Evolutionary conservation across 2,797 vertebrate genomes (phyloP), one percentile per base, ranked within the genome.

Genomic region (Lepidocolaptes lacrymiger): DNA sequence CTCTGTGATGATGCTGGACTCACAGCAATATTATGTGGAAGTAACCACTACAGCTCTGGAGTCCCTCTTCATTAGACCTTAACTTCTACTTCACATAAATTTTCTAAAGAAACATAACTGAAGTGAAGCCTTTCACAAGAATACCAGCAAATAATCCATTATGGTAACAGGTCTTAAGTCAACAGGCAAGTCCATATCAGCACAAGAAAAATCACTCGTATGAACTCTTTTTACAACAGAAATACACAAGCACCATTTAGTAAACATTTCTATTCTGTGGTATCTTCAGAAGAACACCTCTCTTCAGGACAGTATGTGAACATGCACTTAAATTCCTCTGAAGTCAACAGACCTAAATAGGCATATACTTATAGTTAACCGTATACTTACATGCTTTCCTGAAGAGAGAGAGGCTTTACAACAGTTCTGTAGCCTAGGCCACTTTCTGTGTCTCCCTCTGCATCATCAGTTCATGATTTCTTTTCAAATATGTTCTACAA

Each of bases 181-280:
- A 76, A 69, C 19, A 79, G 43, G 32, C 75, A 92, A 43, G 52
- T 32, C 20, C 17, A 49, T 46, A 72, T 7, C 1, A 7, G 49
- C 82, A 89, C 85, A 91, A 92, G 73, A 95, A 97, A 95, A 95
- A 84, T 44, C 28, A 34, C 74, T 55, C 79, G 63, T 74, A 77
- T 44, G 71, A 96, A 93, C 9, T 94, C 62, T 85, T 97, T 95
- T 85, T 95, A 34, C 17, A 91, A 62, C 76, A 84, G 34, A 76
- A 89, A 80, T 86, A 82, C 66, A 91, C 77, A 91, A 81, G 44
- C 66, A 12, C 22, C 26, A 72, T 58, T 89, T 58, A 46, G 46
- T 43, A 74, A 77, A 15, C 18, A 14, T 59, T 95, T 46, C 34
- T 77, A 26, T 10, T 83, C 74, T 46, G 73, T 64, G 14, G 10